These are phyloP conservation scores for Pteruthius melanotis DNA, from an alignment of 2,113 vertebrate genomes.

Conservation along the genomic window DNA sequence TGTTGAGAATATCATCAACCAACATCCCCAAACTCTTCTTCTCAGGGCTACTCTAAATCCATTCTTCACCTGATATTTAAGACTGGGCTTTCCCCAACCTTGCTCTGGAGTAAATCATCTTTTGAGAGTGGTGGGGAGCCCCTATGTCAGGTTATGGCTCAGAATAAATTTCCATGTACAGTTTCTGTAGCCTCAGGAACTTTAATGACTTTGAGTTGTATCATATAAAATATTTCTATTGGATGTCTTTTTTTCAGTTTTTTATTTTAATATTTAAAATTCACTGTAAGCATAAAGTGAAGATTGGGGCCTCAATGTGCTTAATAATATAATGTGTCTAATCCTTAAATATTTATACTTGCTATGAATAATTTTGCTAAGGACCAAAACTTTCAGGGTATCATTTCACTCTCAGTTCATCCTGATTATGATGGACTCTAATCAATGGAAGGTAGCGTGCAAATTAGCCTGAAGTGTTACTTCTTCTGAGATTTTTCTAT, in stretches of 20 bases:
- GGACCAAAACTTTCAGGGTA: neutral
- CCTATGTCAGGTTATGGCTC: accelerated
- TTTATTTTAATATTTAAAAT: neutral
- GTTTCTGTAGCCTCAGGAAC: neutral
- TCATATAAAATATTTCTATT: neutral
- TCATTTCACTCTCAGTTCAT: neutral
- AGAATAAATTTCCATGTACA: neutral
- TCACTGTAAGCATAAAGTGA: neutral
- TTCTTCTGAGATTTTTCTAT: neutral
- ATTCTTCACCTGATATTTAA: neutral
- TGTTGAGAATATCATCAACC: neutral
- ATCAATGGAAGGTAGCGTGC: neutral
- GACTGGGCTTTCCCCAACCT: neutral
- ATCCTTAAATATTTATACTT: neutral
- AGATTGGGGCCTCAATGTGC: accelerated
- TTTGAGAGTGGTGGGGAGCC: neutral
- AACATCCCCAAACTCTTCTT: neutral
- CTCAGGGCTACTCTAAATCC: neutral
- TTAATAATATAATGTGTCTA: neutral
- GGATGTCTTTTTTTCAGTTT: neutral
- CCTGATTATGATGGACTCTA: neutral
- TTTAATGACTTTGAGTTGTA: neutral
- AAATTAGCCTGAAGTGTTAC: neutral
- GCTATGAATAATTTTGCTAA: neutral
- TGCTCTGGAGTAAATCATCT: neutral